phyloP scores from a whole-genome alignment of 2,888 invertebrate genomes.

The Sicus ferrugineus region DNA sequence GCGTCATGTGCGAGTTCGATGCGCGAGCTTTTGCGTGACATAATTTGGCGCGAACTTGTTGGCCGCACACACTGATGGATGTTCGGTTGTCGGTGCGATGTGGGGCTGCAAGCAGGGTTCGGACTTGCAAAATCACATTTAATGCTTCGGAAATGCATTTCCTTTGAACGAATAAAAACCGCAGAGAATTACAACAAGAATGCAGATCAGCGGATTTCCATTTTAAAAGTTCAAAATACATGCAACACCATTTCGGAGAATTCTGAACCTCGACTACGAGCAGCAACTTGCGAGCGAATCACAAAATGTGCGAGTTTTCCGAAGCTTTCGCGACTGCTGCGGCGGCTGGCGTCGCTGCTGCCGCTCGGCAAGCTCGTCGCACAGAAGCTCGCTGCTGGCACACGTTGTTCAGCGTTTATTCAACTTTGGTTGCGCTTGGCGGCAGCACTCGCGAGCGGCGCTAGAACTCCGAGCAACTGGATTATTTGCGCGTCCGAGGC shows the following conservation, averaged over 20 bases:
- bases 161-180: too few relatives aligned
- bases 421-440: constrained; percentile 40
- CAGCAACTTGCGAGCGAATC: not conserved
- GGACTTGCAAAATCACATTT: too few relatives aligned
- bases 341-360: not conserved
- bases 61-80: not conserved
- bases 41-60: constrained; percentile 19
- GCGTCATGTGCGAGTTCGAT: not conserved
- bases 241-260: too few relatives aligned
- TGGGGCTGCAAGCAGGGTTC: too few relatives aligned
- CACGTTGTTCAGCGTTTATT: constrained; percentile 33
- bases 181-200: too few relatives aligned
- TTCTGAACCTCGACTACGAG: too few relatives aligned
- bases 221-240: too few relatives aligned
- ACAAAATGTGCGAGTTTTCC: constrained; percentile 1
- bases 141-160: too few relatives aligned
- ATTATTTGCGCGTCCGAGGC: constrained; percentile 1
- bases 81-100: too few relatives aligned
- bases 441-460: constrained; percentile 34
- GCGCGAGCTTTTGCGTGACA: constrained; percentile 15
- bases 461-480: constrained; percentile 19
- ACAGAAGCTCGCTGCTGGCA: constrained; percentile 18
- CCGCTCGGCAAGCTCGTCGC: not conserved
- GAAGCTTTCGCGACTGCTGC: constrained; percentile 5
- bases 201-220: too few relatives aligned